These are phyloP conservation scores for Eurosta solidaginis DNA, from an alignment of 1,140 invertebrate species.

Conservation along the genomic window DNA sequence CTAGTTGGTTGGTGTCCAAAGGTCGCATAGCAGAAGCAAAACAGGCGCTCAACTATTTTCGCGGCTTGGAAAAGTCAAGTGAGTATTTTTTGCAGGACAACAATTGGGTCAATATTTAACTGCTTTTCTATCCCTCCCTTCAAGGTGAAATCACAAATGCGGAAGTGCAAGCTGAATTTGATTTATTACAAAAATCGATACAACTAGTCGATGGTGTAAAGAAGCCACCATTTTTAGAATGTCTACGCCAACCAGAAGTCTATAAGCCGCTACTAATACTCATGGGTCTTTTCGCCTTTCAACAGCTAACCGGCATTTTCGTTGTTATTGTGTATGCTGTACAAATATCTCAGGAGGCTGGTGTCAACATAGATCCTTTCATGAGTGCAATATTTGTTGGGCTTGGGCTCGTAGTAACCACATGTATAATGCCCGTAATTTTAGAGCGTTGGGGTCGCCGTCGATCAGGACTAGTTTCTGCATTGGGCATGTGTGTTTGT, in stretches of 20 bases:
- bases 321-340: conserved; percentile 77
- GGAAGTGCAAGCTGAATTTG: conserved; percentile 55
- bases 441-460: conserved; percentile 66
- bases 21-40: conserved; percentile 64
- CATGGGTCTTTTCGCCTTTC: conserved; percentile 72
- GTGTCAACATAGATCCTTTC: conserved; percentile 65
- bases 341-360: conserved; percentile 67
- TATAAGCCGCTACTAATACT: conserved; percentile 71
- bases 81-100: conserved; percentile 34
- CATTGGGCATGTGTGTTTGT: conserved; percentile 66
- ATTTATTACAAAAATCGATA: conserved; percentile 46
- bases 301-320: conserved; percentile 79
- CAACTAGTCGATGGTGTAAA: conserved; percentile 44
- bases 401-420: conserved; percentile 63
- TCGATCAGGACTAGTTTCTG: conserved; percentile 66
- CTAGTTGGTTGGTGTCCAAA: conserved; percentile 69
- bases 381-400: conserved; percentile 66
- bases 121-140: conserved; percentile 35
- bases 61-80: conserved; percentile 61
- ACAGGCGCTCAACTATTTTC: conserved; percentile 62
- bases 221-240: conserved; percentile 46
- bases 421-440: conserved; percentile 62
- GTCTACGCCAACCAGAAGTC: conserved; percentile 56
- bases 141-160: conserved; percentile 52
- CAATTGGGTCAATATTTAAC: not conserved